Base-by-base conservation (phyloP, 2,888 invertebrate genomes). In the Craniophora ligustri region DNA sequence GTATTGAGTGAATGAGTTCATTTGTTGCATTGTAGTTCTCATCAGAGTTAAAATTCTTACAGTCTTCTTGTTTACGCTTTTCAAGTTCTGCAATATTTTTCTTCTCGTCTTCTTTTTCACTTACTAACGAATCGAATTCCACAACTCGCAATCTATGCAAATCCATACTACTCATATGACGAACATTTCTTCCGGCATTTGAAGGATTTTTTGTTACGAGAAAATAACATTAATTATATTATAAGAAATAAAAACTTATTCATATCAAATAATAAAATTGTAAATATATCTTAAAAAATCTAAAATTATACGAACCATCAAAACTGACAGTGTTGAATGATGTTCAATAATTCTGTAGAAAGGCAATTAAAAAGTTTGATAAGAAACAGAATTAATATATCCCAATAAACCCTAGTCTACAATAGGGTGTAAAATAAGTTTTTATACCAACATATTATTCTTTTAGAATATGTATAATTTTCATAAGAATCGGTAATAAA, bases 61-160 rank as follows among this genome's bases (percentile, higher is more conserved):
- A 14, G 13, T 28, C 23, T 13, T 28, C 38, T 47, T 32, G 14
- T 30, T 15, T 34, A 45, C 7, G 4, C 5, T 41, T 6, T 32
- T 26, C 41, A 30, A 15, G 30, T 36, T 59, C 44, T 41, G 31
- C 11, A 32, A n/a, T 39, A 34, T 8, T 38, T 15, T 56, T 46
- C 11, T 64, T 58, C 16, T 44, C 28, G 11, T 5, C 23, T 39
- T 23, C 26, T 31, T 48, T 55, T 57, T 56, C 49, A 36, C 31
- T 61, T 45, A 46, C 1, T 19, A 35, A 18, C 31, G 61, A 42
- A 66, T 72, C 67, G 45, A 78, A 82, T 46, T 61, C 75, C 36
- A 82, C 49, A 26, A 79, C 63, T 48, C 71, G 74, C 46, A 82
- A 61, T 41, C 65, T 72, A 65, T 83, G 79, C 39, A 78, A 53